Percentiles rank a stretch among this genome's conserved stretches.
These are phyloP conservation scores for Xerus inauris DNA, from an alignment of 2,113 vertebrate species.

Conservation along the genomic window DNA sequence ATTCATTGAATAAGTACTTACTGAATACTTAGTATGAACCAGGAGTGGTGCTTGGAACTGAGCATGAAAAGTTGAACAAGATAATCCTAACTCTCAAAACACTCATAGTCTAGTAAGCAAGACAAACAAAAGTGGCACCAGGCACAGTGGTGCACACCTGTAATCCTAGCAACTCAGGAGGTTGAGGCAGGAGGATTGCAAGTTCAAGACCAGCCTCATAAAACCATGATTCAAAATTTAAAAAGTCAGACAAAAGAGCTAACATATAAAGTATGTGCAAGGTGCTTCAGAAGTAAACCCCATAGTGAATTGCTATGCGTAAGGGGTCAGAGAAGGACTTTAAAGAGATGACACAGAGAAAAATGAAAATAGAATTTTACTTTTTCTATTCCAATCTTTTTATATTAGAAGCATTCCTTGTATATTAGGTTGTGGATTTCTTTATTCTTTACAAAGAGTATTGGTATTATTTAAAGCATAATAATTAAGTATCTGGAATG, in stretches of 20 bases:
- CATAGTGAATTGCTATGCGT: not conserved
- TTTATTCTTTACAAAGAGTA: conserved; percentile 12
- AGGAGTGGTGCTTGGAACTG: conserved; percentile 25
- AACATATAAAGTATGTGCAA: not conserved
- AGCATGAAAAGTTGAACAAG: conserved; percentile 33
- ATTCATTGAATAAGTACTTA: conserved; percentile 48
- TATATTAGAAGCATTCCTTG: conserved; percentile 30
- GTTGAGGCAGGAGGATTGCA: not conserved
- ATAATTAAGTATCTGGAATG: conserved; percentile 32
- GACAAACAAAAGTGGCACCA: not conserved
- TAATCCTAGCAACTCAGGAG: not conserved
- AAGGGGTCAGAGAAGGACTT: not conserved
- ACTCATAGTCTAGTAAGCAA: not conserved
- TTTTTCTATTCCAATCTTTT: conserved; percentile 47
- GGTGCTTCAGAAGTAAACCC: conserved; percentile 26
- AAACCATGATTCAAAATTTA: not conserved
- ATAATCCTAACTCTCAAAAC: conserved; percentile 12
- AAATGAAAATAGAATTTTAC: conserved; percentile 42
- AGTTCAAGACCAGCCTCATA: not conserved
- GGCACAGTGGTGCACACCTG: not conserved
- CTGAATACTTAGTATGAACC: conserved; percentile 53
- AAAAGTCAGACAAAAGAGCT: not conserved
- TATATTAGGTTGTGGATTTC: conserved; percentile 16
- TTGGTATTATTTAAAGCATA: conserved; percentile 47
- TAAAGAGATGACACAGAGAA: conserved; percentile 36